Evolutionary conservation across 37 sponge, comb jelly and placozoan species (phyloP).

Genomic region (Mnemiopsis leidyi): DNA sequence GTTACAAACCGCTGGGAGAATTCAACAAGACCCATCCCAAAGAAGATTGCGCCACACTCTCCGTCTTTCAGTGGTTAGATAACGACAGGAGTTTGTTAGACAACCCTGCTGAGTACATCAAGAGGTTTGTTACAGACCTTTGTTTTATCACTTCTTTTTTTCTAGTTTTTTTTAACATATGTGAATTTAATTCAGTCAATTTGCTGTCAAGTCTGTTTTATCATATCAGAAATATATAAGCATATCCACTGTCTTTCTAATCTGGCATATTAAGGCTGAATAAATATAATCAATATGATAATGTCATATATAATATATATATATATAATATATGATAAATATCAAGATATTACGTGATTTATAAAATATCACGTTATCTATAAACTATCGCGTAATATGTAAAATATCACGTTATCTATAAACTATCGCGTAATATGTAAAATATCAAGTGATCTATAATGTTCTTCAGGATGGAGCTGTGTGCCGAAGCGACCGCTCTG

Average conservation of each 20-base stretch:
- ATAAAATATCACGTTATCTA: not conserved
- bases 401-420: not conserved
- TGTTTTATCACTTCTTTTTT: too few species aligned
- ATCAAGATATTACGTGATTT: not conserved
- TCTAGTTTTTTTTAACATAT: too few species aligned
- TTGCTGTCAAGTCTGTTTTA: too few species aligned
- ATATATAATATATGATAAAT: too few species aligned
- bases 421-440: not conserved
- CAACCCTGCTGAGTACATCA: not conserved
- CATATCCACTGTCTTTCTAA: too few species aligned
- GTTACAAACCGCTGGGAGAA: constrained; percentile 61
- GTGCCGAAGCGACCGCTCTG: constrained; percentile 16
- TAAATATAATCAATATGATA: too few species aligned
- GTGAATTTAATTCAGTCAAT: too few species aligned
- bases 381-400: not conserved
- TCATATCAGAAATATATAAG: too few species aligned
- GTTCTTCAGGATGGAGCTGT: constrained; percentile 17
- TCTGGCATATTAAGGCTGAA: too few species aligned
- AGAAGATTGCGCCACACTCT: constrained; percentile 39
- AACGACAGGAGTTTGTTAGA: constrained; percentile 17
- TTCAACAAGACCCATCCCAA: constrained; percentile 58
- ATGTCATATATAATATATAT: too few species aligned
- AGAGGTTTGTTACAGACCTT: not conserved
- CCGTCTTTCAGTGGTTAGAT: constrained; percentile 54
- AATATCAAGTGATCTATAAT: not conserved